Conservation (phyloP, 1,140 invertebrate genomes). For the Gonioctena quinquepunctata region DNA sequence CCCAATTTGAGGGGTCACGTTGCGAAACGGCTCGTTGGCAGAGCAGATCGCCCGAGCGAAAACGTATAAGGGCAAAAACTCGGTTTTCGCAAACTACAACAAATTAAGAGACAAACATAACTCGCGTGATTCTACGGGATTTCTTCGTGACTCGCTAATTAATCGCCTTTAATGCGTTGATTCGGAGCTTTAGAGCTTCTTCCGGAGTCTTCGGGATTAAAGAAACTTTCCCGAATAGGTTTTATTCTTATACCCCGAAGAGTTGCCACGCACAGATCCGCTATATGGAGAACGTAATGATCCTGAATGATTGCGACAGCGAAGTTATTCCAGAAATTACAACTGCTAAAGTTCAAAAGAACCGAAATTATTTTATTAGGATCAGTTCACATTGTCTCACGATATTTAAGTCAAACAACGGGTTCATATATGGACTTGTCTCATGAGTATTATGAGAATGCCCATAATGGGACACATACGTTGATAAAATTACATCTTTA, state of each 20-base stretch:
- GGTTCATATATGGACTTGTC: too few species aligned
- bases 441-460: too few species aligned
- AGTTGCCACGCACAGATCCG: not conserved
- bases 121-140: slow-evolving; percentile 5
- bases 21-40: not conserved
- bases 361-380: not conserved
- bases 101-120: slow-evolving; percentile 14
- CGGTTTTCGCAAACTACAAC: slow-evolving; percentile 1
- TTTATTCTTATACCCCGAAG: not conserved
- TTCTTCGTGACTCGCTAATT: slow-evolving; percentile 7
- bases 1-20: not conserved
- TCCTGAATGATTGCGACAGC: not conserved
- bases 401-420: not conserved
- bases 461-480: too few species aligned
- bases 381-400: not conserved
- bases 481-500: too few species aligned
- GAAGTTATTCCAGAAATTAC: not conserved
- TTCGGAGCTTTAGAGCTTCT: not conserved
- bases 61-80: not conserved
- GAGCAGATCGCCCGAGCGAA: not conserved
- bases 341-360: not conserved
- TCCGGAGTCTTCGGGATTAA: slow-evolving; percentile 2
- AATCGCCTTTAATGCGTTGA: slow-evolving; percentile 12
- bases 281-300: slow-evolving; percentile 3
- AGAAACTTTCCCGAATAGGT: slow-evolving; percentile 1